These are phyloP conservation scores for Sitophilus oryzae DNA, from an alignment of 1,140 invertebrate species.

Conservation along the genomic window DNA sequence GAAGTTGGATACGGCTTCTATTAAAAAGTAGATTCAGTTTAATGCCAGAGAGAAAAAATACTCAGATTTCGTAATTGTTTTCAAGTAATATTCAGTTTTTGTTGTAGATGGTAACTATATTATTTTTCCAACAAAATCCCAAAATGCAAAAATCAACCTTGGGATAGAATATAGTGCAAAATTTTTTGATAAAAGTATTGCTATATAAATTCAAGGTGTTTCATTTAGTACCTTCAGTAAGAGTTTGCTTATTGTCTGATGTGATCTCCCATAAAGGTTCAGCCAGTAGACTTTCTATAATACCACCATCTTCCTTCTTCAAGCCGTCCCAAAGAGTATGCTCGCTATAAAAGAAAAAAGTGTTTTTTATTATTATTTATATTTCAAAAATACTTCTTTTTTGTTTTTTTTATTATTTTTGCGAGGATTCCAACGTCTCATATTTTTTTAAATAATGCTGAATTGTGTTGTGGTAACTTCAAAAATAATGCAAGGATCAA, in stretches of 20 bases:
- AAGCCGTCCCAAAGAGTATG: slow-evolving; percentile 76
- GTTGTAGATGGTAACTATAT: slow-evolving; percentile 1
- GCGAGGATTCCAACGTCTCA: too few species aligned
- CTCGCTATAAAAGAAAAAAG: slow-evolving; percentile 44
- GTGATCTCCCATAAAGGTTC: slow-evolving; percentile 83
- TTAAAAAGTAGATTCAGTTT: not conserved
- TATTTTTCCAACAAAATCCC: too few species aligned
- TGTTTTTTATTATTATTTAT: not conserved
- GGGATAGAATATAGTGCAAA: not conserved
- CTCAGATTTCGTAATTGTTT: too few species aligned
- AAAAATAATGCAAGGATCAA: too few species aligned
- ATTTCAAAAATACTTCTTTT: not conserved
- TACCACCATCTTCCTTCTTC: slow-evolving; percentile 65
- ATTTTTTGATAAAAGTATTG: too few species aligned
- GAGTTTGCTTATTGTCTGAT: slow-evolving; percentile 53
- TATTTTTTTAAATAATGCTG: too few species aligned
- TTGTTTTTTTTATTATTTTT: too few species aligned
- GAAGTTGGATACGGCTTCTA: slow-evolving; percentile 65
- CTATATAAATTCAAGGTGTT: too few species aligned
- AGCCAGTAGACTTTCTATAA: slow-evolving; percentile 67
- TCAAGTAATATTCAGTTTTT: not conserved
- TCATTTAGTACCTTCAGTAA: slow-evolving; percentile 60
- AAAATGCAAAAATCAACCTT: too few species aligned
- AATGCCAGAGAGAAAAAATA: not conserved
- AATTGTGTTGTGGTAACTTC: too few species aligned